Base-by-base conservation (phyloP, 1,140 invertebrate genomes). In the Aphelenchoides besseyi region DNA sequence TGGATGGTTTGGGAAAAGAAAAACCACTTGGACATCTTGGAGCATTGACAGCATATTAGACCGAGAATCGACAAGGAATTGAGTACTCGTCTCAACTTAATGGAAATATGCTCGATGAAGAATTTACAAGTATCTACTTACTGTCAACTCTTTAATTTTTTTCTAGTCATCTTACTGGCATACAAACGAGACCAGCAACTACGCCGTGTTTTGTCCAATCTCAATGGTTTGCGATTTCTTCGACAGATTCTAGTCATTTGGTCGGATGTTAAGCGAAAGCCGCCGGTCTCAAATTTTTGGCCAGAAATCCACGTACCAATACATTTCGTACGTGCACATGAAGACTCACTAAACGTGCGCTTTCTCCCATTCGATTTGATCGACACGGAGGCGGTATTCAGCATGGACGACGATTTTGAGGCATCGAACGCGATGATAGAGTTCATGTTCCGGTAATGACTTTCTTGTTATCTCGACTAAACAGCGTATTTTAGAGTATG, bases 231-330 rank as follows among this genome's bases (percentile, higher is more conserved):
- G 35, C 95, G 95, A 0, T 95, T 96, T 87, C 87, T 97, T 30
- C 95, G 98, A 84, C 95, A 95, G 87, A 93, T 98, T 1, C 88
- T 97, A 0, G 92, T 98, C 0, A 92, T 98, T 0, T 98, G 95
- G 94, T 98, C 97, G 86, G 94, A 92, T 54, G 91, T 91, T 0
- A 89, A 92, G 55, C 91, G 91, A 0, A 89, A 90, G 78, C 89
- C 90, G 0, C 93, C 93, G 0, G 84, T 90, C 63, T 90, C 93
- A 83, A 53, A 29, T 30, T 36, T 36, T 2, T 87, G 95, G 30
- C 88, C 91, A 54, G n/a, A 70, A 53, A 8, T 77, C 36, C 75
- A 77, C 74, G 78, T 82, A 68, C 80, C 79, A 69, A 82, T 82
- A 12, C 79, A 91, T 89, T 89, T 96, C 2, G 88, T 97, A 1